Evolutionary conservation across 2,113 vertebrate genomes (phyloP).

Genomic region (Otis tarda): DNA sequence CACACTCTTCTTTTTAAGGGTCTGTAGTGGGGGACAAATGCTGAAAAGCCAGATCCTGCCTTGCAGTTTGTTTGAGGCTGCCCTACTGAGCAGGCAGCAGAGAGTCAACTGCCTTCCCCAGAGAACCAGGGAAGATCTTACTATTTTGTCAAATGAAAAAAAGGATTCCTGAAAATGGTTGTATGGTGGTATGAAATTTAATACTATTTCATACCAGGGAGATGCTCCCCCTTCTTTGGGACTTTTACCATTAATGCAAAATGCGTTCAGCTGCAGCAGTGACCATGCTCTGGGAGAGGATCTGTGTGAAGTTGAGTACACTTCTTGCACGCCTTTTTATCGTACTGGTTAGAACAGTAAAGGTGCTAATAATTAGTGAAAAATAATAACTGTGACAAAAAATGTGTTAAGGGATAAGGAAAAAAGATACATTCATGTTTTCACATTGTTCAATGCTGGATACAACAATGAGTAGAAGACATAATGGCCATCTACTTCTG

Average conservation of each 20-base stretch:
- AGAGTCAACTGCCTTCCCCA: background rate
- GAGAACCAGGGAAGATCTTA: accelerated
- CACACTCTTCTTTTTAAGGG: background rate
- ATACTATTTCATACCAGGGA: background rate
- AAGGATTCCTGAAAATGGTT: background rate
- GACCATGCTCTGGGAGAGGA: background rate
- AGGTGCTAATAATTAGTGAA: background rate
- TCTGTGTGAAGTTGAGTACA: background rate
- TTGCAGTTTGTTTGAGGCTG: too few species aligned
- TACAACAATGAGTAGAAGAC: background rate
- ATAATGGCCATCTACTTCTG: background rate
- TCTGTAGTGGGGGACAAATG: too few species aligned
- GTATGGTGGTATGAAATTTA: background rate
- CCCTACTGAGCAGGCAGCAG: accelerated
- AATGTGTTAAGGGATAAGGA: background rate
- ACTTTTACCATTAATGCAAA: background rate
- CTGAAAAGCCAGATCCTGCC: background rate
- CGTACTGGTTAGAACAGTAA: background rate
- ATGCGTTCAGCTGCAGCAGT: background rate
- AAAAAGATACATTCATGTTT: accelerated
- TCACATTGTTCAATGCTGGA: background rate
- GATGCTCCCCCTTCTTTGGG: accelerated
- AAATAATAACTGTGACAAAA: too few species aligned
- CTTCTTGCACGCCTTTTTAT: accelerated
- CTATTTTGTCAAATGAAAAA: background rate